These are phyloP conservation scores for Pteromalus puparum DNA, from an alignment of 1,140 invertebrate species.

Conservation along the genomic window DNA sequence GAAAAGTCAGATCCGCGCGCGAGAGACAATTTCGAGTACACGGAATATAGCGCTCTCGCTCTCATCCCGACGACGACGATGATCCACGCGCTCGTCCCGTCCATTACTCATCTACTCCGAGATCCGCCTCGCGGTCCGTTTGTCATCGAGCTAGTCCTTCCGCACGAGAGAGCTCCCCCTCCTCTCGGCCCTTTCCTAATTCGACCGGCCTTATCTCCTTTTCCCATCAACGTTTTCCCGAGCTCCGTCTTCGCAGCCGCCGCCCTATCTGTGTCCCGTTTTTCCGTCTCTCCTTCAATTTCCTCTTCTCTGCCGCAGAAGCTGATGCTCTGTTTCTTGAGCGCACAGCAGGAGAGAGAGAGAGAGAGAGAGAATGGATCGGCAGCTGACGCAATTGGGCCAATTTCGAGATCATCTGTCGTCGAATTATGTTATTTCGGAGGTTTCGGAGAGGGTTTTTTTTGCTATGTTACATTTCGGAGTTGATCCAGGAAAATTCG, in stretches of 20 bases:
- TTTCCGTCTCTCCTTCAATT: conserved; percentile 36
- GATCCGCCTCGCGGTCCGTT: conserved; percentile 34
- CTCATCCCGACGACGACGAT: not conserved
- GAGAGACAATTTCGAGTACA: no score
- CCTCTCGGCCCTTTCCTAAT: conserved; percentile 9
- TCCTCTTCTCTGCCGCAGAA: not conserved
- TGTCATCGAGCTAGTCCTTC: conserved; percentile 41
- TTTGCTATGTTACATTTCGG: no score
- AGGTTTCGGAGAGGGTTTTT: no score
- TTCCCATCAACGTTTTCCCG: not conserved
- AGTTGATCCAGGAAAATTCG: no score
- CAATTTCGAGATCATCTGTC: conserved; percentile 25
- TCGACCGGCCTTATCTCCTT: conserved; percentile 15
- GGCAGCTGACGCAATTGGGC: conserved; percentile 17
- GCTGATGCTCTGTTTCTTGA: not conserved
- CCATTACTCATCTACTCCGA: conserved; percentile 38
- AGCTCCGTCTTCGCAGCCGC: not conserved
- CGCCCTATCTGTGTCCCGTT: not conserved
- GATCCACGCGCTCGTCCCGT: no score
- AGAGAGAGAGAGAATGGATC: not conserved
- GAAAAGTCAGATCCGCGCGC: no score
- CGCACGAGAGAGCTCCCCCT: not conserved
- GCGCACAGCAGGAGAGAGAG: not conserved
- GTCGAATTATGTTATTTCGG: not conserved
- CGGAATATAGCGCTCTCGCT: no score